These are phyloP conservation scores for Zalophus californianus DNA, from an alignment of 2,797 vertebrate genomes.

Conservation along the genomic window DNA sequence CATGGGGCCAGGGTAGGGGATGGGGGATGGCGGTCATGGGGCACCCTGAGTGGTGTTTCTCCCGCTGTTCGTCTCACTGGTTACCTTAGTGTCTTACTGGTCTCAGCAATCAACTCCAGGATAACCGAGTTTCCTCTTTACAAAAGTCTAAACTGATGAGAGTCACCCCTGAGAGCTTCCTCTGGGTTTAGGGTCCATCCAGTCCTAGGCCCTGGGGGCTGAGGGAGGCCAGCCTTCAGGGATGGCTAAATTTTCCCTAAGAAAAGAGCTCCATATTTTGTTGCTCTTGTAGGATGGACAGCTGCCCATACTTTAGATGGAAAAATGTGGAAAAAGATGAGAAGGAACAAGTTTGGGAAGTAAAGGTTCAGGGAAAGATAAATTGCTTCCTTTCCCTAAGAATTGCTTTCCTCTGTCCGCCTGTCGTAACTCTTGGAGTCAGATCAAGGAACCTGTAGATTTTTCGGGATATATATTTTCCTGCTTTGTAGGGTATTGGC, in stretches of 20 bases:
- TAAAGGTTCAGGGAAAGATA: background rate
- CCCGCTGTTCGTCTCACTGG: background rate
- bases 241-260: background rate
- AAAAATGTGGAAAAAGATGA: background rate
- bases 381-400: background rate
- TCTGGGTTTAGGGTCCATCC: background rate
- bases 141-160: background rate
- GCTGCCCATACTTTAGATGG: background rate
- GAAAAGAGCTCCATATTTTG: background rate
- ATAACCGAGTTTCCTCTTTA: background rate
- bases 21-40: fast-evolving
- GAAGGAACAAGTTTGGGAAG: background rate
- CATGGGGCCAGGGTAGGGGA: fast-evolving
- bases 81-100: conserved; percentile 3
- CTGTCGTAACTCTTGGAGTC: background rate
- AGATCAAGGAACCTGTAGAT: conserved; percentile 54
- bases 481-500: conserved; percentile 79
- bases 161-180: background rate
- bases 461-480: conserved; percentile 75
- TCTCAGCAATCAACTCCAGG: background rate
- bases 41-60: background rate
- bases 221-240: background rate
- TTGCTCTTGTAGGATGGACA: background rate
- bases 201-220: background rate
- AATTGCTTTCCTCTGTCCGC: background rate